A percentile compares a stretch with the other conserved stretches of the same genome.
Conservation (phyloP, 2,113 vertebrate species). For the Cardinalis cardinalis region DNA sequence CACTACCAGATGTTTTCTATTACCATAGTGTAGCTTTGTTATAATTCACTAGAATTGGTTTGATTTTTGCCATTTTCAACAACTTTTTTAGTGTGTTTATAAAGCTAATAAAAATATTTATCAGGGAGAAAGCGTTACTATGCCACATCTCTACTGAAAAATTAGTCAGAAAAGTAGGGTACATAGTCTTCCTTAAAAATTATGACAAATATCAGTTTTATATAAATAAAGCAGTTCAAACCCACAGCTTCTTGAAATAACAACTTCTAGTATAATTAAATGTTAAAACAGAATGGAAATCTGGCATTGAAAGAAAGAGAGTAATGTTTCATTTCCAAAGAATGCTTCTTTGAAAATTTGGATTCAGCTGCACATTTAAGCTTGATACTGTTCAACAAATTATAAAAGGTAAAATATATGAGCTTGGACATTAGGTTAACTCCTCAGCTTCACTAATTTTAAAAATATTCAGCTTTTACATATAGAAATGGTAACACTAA, state of each 20-base stretch:
- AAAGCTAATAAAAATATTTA: constrained; percentile 60
- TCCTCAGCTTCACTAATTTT: neutral
- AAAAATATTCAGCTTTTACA: neutral
- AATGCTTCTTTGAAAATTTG: constrained; percentile 50
- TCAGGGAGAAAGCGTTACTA: neutral
- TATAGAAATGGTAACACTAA: neutral
- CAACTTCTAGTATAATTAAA: constrained; percentile 61
- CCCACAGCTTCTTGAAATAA: constrained; percentile 60
- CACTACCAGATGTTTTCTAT: constrained; percentile 34
- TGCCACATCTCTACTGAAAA: constrained; percentile 26
- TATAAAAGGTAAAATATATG: neutral
- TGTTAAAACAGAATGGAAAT: constrained; percentile 64
- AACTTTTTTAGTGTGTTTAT: constrained; percentile 52
- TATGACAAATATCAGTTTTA: constrained; percentile 32
- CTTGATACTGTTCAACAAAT: neutral
- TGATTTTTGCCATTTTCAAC: constrained; percentile 55
- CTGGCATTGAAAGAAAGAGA: constrained; percentile 51
- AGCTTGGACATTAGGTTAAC: neutral
- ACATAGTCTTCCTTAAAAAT: constrained; percentile 26
- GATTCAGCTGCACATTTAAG: neutral
- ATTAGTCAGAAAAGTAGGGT: constrained; percentile 7
- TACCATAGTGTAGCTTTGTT: constrained; percentile 11
- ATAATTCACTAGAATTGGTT: constrained; percentile 43
- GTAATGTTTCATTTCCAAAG: constrained; percentile 55
- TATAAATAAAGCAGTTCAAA: constrained; percentile 49